Base-by-base conservation (phyloP, 2,797 vertebrate species). In the Argyrosomus regius region DNA sequence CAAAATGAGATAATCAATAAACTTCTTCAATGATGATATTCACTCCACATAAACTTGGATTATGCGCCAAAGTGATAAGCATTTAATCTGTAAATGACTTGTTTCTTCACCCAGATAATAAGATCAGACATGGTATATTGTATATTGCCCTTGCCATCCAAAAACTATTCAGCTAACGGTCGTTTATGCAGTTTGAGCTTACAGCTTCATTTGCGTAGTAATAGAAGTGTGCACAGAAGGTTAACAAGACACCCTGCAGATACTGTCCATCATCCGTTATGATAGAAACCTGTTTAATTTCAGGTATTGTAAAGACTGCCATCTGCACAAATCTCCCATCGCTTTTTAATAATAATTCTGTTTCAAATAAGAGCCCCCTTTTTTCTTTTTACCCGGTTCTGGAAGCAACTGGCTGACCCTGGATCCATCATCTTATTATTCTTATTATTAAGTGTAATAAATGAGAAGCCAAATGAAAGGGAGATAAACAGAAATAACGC, bases 51-150 rank as follows among this genome's bases (percentile, higher is more conserved):
- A 22, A 46, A 54, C 24, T 18, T 8, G 31, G 17, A 71, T 17
- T 18, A 76, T 75, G 64, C 63, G 54, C 62, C 45, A 26, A 68
- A 49, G 35, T 61, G 63, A 73, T 67, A 26, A 53, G 31, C 35
- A 53, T 66, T 80, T 56, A 68, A 63, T 77, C 20, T 35, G 53
- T 14, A 3, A 58, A 17, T 24, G 56, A 43, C 13, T 31, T 67
- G 41, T 73, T 65, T 71, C 24, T 22, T 24, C 45, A 69, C 31
- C 24, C 46, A 50, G 46, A 62, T 77, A 52, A 70, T 65, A 50
- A 28, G 56, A 76, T 63, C 45, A 45, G 43, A 63, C 48, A 52
- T 12, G 24, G 12, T 56, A 28, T 52, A 54, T 50, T 46, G 54
- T 9, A 39, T 39, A 39, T 39, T 39, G 8, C 35, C 35, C 35